phyloP scores from a whole-genome alignment of 2,888 invertebrate species.

The Scelioninae gen. 1 region DNA sequence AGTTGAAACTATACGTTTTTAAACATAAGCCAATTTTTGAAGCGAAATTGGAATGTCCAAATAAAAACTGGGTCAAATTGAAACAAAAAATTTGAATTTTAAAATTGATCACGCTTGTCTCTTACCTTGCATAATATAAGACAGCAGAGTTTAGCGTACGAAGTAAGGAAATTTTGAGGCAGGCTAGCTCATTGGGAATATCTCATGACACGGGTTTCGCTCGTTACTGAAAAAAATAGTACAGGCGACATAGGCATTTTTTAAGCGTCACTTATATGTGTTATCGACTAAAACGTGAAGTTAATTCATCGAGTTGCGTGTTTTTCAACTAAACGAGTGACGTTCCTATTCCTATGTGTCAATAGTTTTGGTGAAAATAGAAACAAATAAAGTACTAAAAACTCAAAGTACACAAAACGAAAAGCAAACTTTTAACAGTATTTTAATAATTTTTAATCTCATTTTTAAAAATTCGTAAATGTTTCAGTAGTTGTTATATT shows the following conservation, averaged over 20 bases:
- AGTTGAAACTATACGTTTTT: too few relatives aligned
- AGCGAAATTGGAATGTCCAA: conserved; percentile 23
- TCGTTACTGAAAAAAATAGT: conserved; percentile 70
- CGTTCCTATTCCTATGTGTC: conserved; percentile 48
- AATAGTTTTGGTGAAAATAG: conserved; percentile 45
- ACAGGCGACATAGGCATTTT: conserved; percentile 66
- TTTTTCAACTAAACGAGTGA: conserved; percentile 48
- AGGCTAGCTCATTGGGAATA: conserved; percentile 76
- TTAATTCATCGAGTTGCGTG: conserved; percentile 48
- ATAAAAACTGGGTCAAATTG: not conserved
- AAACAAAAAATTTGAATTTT: conserved; percentile 1
- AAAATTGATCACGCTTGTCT: conserved; percentile 51
- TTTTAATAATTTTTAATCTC: conserved; percentile 1
- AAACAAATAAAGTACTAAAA: conserved; percentile 44
- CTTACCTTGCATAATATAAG: conserved; percentile 70
- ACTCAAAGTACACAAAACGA: conserved; percentile 42
- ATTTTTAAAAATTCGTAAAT: conserved; percentile 7
- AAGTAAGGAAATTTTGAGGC: conserved; percentile 73
- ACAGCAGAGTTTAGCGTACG: conserved; percentile 65
- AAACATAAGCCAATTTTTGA: too few relatives aligned
- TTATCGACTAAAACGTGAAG: conserved; percentile 56
- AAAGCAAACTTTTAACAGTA: not conserved
- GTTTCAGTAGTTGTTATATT: too few relatives aligned
- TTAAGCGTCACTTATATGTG: conserved; percentile 62
- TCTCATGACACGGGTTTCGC: conserved; percentile 66